Base-by-base conservation (phyloP, 2,113 vertebrate species). In the Laticauda colubrina region DNA sequence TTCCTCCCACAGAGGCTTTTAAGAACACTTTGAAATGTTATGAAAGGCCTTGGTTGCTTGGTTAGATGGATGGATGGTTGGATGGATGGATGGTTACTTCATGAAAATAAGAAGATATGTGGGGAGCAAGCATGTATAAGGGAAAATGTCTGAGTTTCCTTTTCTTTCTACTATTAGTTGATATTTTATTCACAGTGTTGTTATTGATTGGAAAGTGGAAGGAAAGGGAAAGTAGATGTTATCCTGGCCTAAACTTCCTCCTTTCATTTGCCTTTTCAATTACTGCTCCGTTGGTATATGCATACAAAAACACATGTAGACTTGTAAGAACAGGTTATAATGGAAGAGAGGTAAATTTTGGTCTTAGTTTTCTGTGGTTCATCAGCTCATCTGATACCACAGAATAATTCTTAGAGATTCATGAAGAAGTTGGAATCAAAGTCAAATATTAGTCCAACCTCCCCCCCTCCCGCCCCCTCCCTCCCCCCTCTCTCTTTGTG, bases 391-490 rank as follows among this genome's bases (percentile, higher is more conserved):
- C 12, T 39, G 34, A 39, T 81, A 39, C 34, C 15, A 34, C n/a
- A 81, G n/a, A 81, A 81, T 39, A 81, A 81, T 81, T 48, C 43
- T 86, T 86, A 86, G 23, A 43, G 43, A 10, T 86, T 10, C 43
- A 43, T 86, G 43, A 45, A 3, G 20, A 86, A 45, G 85, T 21
- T n/a, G 29, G 51, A 53, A 54, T 88, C 5, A 1, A 54, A 75
- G 14, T 75, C 21, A n/a, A 88, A n/a, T 21, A 3, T 88, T 88
- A 86, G 9, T 34, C n/a, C 15, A 56, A 4, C n/a, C 10, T 23
- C 57, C 18, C 15, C 4, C 54, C 15, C 15, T 4, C 15, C 15
- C 3, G 18, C 0, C 20, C 1, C 10, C 10, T 10, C 26, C 3
- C 59, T 29, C 26, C 26, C 3, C 59, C 4, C 59, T 11, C 6